These are phyloP conservation scores for Vespertilio murinus DNA, from an alignment of 2,797 vertebrate species.

Conservation along the genomic window DNA sequence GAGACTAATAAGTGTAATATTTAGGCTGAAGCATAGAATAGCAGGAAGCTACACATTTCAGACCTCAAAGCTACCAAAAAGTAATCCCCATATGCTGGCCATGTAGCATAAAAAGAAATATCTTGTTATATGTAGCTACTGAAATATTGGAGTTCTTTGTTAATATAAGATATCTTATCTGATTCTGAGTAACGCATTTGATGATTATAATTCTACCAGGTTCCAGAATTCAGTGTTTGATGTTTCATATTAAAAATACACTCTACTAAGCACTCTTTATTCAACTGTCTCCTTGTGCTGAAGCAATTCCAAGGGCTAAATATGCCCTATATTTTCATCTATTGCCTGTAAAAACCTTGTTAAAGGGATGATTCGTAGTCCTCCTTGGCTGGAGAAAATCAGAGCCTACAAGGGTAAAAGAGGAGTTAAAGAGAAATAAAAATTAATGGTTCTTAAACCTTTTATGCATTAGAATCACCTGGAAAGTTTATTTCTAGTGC, in stretches of 20 bases:
- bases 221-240: slow-evolving; percentile 11
- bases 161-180: background rate
- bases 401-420: slow-evolving; percentile 64
- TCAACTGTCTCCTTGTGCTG: slow-evolving; percentile 13
- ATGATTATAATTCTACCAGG: background rate
- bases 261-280: slow-evolving; percentile 35
- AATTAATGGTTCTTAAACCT: slow-evolving; percentile 55
- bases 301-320: slow-evolving; percentile 36
- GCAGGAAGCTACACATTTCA: slow-evolving; percentile 22
- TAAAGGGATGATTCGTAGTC: slow-evolving; percentile 53
- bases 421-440: slow-evolving; percentile 62
- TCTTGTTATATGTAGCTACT: background rate
- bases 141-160: background rate
- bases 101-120: slow-evolving; percentile 9
- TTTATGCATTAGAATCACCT: slow-evolving; percentile 43
- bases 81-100: background rate
- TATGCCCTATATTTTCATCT: slow-evolving; percentile 12
- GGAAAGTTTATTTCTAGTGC: slow-evolving; percentile 8
- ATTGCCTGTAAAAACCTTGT: slow-evolving; percentile 60
- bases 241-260: slow-evolving; percentile 1
- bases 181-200: background rate
- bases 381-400: slow-evolving; percentile 64
- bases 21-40: background rate
- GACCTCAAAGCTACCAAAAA: background rate
- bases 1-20: background rate